Conservation (phyloP, 2,113 vertebrate genomes). For the Bufo gargarizans region DNA sequence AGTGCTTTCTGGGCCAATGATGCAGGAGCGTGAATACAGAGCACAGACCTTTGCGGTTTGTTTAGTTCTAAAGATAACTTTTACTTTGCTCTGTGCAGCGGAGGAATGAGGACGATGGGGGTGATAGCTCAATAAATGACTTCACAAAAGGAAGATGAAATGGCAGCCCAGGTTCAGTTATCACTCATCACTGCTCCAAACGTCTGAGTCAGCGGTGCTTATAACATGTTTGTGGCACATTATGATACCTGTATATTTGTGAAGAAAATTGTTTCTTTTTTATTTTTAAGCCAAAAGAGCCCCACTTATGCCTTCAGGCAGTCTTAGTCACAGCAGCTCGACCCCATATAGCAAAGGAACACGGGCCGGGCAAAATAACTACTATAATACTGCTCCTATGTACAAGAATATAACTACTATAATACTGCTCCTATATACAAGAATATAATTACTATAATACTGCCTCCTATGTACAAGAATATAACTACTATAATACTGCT, state of each 20-base stretch:
- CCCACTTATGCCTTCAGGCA: too few species aligned
- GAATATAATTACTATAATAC: too few species aligned
- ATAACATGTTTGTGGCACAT: neutral
- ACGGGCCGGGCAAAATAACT: too few species aligned
- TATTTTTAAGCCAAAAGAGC: too few species aligned
- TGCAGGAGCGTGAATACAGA: neutral
- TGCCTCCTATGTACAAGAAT: neutral
- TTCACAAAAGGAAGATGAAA: neutral
- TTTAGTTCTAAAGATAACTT: conserved; percentile 55
- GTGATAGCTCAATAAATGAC: neutral
- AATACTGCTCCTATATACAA: too few species aligned
- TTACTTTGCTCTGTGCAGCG: conserved; percentile 48
- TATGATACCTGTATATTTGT: neutral
- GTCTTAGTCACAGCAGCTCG: too few species aligned
- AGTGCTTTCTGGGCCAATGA: neutral
- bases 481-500: neutral
- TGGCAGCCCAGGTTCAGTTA: neutral
- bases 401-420: too few species aligned
- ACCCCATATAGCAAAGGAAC: too few species aligned
- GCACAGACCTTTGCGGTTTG: neutral
- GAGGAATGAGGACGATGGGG: neutral
- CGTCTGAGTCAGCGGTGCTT: neutral
- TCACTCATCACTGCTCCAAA: neutral
- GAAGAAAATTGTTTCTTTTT: too few species aligned
- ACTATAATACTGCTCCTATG: too few species aligned